These are phyloP conservation scores for Sebastes schlegelii DNA, from an alignment of 2,113 vertebrate genomes.

Conservation along the genomic window DNA sequence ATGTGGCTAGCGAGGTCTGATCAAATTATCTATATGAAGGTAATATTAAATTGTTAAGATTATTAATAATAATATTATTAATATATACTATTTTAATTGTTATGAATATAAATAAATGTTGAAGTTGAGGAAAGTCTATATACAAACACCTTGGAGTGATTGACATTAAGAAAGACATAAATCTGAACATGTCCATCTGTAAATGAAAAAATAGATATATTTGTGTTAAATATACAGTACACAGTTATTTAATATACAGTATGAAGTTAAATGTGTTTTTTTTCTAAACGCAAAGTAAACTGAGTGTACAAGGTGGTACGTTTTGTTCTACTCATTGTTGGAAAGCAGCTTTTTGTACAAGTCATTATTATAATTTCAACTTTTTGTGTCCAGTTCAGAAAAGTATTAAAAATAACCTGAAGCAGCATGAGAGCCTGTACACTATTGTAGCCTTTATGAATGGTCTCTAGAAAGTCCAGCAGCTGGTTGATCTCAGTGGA, in stretches of 20 bases:
- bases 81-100: too few species aligned
- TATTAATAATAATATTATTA: too few species aligned
- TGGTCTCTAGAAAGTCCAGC: not conserved
- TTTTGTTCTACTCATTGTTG: not conserved
- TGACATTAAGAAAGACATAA: not conserved
- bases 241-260: not conserved
- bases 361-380: not conserved
- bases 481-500: not conserved
- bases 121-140: not conserved
- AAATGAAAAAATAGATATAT: not conserved
- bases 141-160: not conserved
- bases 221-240: not conserved
- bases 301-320: not conserved
- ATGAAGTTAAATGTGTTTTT: not conserved
- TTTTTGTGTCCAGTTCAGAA: not conserved
- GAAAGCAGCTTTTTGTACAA: not conserved
- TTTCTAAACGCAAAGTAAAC: not conserved
- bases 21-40: too few species aligned
- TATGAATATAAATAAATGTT: too few species aligned
- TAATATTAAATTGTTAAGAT: too few species aligned
- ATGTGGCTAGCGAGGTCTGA: too few species aligned
- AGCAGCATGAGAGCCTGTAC: not conserved
- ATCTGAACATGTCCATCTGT: not conserved
- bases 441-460: not conserved
- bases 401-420: not conserved